A percentile compares a stretch with the other conserved stretches of the same genome.
phyloP scores from a whole-genome alignment of 2,888 invertebrate species.

The Chouioia cunea region DNA sequence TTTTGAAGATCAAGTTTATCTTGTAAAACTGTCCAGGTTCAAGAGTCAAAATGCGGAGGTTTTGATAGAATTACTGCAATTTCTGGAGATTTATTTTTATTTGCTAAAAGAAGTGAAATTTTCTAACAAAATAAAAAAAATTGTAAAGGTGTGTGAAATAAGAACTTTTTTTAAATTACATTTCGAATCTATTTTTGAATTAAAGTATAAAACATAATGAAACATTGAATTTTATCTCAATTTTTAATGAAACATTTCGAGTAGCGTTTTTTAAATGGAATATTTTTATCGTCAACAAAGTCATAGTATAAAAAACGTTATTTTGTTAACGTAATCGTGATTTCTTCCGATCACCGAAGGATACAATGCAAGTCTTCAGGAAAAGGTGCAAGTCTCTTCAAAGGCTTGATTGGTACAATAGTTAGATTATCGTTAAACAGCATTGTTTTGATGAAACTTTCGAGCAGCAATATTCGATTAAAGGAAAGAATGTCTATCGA shows the following conservation, averaged over 20 bases:
- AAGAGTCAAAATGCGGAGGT: background rate
- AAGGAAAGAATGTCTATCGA: constrained; percentile 47
- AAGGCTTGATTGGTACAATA: constrained; percentile 18
- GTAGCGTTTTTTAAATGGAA: constrained; percentile 32
- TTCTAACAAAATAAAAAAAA: background rate
- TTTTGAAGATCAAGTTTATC: constrained; percentile 27
- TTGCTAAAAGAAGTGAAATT: background rate
- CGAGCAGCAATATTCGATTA: constrained; percentile 56
- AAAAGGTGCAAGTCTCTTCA: background rate
- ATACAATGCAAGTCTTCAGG: constrained; percentile 17
- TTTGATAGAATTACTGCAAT: constrained; percentile 20
- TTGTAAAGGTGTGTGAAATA: background rate
- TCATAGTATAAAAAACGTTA: constrained; percentile 10
- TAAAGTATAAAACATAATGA: background rate
- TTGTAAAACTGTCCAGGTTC: background rate
- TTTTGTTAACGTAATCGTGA: constrained; percentile 25
- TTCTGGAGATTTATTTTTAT: constrained; percentile 32
- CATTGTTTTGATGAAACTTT: constrained; percentile 36
- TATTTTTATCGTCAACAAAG: constrained; percentile 20
- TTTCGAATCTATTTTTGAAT: constrained; percentile 4
- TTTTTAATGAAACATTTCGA: constrained; percentile 13
- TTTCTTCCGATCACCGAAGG: constrained; percentile 38
- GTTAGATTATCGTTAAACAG: constrained; percentile 5
- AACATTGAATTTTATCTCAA: background rate
- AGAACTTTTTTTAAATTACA: background rate